These are phyloP conservation scores for Andrena chrysosceles DNA, from an alignment of 2,888 invertebrate genomes.

Conservation along the genomic window DNA sequence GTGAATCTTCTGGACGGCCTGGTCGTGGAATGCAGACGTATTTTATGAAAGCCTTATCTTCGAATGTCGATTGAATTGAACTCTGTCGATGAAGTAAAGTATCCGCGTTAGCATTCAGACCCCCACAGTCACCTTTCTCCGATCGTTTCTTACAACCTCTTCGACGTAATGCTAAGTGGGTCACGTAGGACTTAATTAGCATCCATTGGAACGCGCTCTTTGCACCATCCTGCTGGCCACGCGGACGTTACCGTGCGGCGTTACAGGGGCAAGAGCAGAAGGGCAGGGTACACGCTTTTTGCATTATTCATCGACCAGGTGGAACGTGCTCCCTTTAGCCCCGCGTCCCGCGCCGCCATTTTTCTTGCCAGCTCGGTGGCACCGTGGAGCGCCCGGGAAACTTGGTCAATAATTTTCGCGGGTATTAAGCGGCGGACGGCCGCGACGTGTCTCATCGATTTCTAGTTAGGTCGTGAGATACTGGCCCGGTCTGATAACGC, in stretches of 20 bases:
- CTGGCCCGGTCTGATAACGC: conserved; percentile 29
- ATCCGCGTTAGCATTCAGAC: no score
- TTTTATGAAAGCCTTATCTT: conserved; percentile 5
- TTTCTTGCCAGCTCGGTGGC: conserved; percentile 25
- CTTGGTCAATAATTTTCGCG: conserved; percentile 58
- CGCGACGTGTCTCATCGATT: conserved; percentile 53
- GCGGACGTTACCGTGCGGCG: neutral
- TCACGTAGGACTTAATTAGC: neutral
- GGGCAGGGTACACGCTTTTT: conserved; percentile 17
- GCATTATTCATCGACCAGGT: conserved; percentile 53
- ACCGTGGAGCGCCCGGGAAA: conserved; percentile 9
- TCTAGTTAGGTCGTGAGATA: conserved; percentile 55
- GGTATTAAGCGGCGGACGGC: conserved; percentile 47
- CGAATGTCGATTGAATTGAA: no score
- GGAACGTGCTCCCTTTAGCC: conserved; percentile 50
- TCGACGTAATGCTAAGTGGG: neutral
- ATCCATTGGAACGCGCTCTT: neutral
- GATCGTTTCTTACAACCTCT: no score
- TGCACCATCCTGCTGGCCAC: conserved; percentile 15
- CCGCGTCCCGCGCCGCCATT: conserved; percentile 9
- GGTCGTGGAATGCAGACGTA: neutral
- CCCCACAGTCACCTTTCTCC: no score
- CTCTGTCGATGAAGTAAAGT: no score
- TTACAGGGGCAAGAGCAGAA: conserved; percentile 16
- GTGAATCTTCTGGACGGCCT: neutral